These are phyloP conservation scores for Melierax canorus DNA, from an alignment of 2,113 vertebrate species.

Conservation along the genomic window DNA sequence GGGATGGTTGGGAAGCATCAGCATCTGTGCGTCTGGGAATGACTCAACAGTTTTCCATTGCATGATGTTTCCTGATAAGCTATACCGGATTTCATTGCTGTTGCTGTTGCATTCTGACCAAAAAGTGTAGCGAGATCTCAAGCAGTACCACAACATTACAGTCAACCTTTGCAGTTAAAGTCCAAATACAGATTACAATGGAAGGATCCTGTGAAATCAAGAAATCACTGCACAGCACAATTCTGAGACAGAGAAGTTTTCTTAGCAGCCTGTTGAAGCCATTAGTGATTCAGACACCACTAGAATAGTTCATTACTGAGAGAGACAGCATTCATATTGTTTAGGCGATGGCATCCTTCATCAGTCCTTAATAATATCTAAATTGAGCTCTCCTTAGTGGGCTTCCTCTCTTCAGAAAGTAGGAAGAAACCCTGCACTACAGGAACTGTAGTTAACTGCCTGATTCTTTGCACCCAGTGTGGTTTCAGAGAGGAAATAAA, in stretches of 20 bases:
- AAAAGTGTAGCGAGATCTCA: neutral
- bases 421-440: neutral
- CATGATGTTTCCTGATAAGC: neutral
- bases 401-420: slow-evolving; percentile 34
- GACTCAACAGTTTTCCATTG: neutral
- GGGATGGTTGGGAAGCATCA: neutral
- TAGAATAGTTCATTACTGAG: slow-evolving; percentile 29
- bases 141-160: neutral
- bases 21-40: neutral
- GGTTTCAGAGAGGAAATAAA: slow-evolving; percentile 62
- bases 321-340: slow-evolving; percentile 22
- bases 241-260: neutral
- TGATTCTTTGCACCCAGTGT: slow-evolving; percentile 38
- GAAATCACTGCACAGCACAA: neutral
- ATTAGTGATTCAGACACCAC: slow-evolving; percentile 29
- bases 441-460: neutral
- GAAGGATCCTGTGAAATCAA: neutral
- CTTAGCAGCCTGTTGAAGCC: neutral
- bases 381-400: slow-evolving; percentile 49
- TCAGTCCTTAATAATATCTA: slow-evolving; percentile 48
- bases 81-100: neutral
- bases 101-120: neutral
- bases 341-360: slow-evolving; percentile 23
- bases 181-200: neutral
- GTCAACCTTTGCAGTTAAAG: neutral